A percentile compares a stretch with the other conserved stretches of the same genome.
These are phyloP conservation scores for Archips crataeganus DNA, from an alignment of 2,888 invertebrate genomes.

Conservation along the genomic window DNA sequence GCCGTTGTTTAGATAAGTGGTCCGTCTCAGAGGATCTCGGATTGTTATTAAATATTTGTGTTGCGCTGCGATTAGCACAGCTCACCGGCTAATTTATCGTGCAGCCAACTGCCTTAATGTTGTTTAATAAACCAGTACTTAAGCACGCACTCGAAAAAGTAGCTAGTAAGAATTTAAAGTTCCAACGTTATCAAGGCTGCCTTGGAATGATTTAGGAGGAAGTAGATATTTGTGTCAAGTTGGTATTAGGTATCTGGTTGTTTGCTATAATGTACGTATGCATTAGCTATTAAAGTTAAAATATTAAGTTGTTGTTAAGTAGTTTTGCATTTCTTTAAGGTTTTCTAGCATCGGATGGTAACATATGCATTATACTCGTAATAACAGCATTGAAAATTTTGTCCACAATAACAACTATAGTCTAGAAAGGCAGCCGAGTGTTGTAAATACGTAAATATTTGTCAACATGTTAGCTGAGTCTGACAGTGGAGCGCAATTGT, in stretches of 20 bases:
- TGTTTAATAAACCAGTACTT: constrained; percentile 38
- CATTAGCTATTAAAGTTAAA: background rate
- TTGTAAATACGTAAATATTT: too few species aligned
- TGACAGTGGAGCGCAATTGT: too few species aligned
- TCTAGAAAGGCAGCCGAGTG: too few species aligned
- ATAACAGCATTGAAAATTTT: too few species aligned
- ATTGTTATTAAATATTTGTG: constrained; percentile 86
- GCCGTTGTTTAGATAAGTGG: constrained; percentile 81
- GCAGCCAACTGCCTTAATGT: constrained; percentile 45
- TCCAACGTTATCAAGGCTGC: background rate
- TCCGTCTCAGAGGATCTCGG: constrained; percentile 78
- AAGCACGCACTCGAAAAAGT: constrained; percentile 15
- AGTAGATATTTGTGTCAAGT: background rate
- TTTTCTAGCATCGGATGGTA: too few species aligned
- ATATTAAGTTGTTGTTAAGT: too few species aligned
- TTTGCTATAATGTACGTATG: background rate
- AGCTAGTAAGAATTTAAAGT: constrained; percentile 27
- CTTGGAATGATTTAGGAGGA: constrained; percentile 2
- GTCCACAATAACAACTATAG: too few species aligned
- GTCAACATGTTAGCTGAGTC: too few species aligned
- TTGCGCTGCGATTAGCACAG: constrained; percentile 82
- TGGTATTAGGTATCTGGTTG: background rate
- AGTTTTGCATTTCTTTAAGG: too few species aligned
- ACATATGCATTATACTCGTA: too few species aligned
- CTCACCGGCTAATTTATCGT: constrained; percentile 80